A percentile compares a stretch with the other conserved stretches of the same genome.
phyloP scores from a whole-genome alignment of 2,888 invertebrate species.

The Rhagonycha lutea region DNA sequence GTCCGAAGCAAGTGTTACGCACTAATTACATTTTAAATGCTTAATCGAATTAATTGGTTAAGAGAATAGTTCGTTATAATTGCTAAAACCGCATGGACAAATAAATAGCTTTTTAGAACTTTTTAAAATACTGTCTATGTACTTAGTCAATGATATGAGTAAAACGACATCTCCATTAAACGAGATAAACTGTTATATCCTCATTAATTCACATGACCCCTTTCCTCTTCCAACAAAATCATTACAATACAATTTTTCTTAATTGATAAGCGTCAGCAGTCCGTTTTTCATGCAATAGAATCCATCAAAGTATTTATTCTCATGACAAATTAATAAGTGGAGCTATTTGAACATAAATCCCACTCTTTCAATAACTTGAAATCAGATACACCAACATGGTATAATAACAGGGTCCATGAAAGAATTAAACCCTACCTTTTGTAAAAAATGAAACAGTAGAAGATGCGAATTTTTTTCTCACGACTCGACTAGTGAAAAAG shows the following conservation, averaged over 20 bases:
- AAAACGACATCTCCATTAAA: background rate
- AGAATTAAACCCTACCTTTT: background rate
- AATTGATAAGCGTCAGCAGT: constrained; percentile 28
- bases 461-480: background rate
- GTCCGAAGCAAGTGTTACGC: background rate
- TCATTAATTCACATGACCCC: constrained; percentile 38
- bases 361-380: background rate
- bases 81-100: background rate
- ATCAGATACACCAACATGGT: background rate
- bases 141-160: background rate
- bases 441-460: background rate
- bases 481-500: background rate
- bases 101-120: background rate
- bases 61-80: background rate
- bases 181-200: constrained; percentile 45
- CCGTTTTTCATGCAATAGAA: constrained; percentile 23
- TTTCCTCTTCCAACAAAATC: constrained; percentile 10
- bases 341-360: background rate
- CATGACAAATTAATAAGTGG: constrained; percentile 18
- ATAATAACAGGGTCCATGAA: background rate
- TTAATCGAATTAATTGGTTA: background rate
- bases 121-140: background rate
- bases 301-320: constrained; percentile 12
- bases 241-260: constrained; percentile 13
- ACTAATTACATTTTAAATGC: background rate